Base-by-base conservation (phyloP, 1,140 invertebrate species). In the Diorhabda sublineata region DNA sequence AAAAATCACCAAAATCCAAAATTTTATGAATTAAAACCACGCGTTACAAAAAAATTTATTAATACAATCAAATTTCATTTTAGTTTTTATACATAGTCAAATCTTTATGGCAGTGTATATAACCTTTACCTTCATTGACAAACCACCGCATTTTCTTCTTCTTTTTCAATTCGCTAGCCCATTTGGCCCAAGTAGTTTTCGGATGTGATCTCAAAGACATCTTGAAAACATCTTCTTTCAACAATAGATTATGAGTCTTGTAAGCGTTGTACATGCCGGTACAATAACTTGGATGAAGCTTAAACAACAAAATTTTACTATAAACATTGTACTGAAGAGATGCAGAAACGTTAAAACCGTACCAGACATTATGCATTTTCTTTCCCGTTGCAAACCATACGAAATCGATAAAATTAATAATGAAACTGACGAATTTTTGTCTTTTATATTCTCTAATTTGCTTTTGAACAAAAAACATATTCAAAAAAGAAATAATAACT, bases 201-300 rank as follows among this genome's bases (percentile, higher is more conserved):
- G 72, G 74, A 3, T 64, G 42, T 8, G 56, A 11, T 60, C 73
- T 45, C 44, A 74, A 59, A 44, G 69, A 70, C 42, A 47, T 69
- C 9, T 68, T 60, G 4, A 73, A n/a, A 7, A 74, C 72, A 42
- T 70, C 71, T 70, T 77, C 74, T 68, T 73, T 77, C 52, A 77
- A 47, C 4, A 67, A 65, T 26, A 74, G 58, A 64, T 77, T 77
- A 58, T 72, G 67, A 3, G 75, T 75, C 61, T 56, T 68, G 6
- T 47, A 64, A 8, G 67, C 70, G 59, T 72, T 73, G 64, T 72
- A 72, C 5, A 69, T 57, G 56, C 71, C 70, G 7, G 58, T 62
- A 42, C 42, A 67, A 3, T 61, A 11, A 8, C 61, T 60, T 9
- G 73, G 75, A 44, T 74, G 71, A 26, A 76, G 59, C 75, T 76